These are phyloP conservation scores for Yponomeuta malinellus DNA, from an alignment of 2,888 invertebrate genomes.

Conservation along the genomic window DNA sequence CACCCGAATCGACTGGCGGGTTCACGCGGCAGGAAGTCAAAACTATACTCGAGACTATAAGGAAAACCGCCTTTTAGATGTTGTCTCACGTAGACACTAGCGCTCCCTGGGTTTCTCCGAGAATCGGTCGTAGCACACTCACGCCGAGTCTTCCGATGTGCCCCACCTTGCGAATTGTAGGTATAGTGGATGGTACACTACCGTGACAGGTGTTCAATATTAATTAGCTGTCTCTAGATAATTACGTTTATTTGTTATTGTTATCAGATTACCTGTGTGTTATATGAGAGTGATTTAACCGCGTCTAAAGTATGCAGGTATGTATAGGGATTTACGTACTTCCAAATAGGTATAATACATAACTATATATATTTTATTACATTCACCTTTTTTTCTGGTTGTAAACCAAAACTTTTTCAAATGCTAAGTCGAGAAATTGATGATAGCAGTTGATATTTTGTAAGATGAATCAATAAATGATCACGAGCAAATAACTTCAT, in stretches of 20 bases:
- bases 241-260: conserved; percentile 4
- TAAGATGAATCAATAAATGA: no score
- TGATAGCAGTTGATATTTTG: no score
- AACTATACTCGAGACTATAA: background rate
- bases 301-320: no score
- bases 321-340: no score
- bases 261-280: background rate
- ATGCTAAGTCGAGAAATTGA: no score
- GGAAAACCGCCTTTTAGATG: background rate
- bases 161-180: conserved; percentile 34
- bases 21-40: background rate
- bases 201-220: conserved; percentile 44
- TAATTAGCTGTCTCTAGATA: conserved; percentile 34
- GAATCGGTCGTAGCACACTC: background rate
- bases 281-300: background rate
- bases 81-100: background rate
- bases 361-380: no score
- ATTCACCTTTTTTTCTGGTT: no score
- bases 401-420: no score
- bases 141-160: conserved; percentile 15
- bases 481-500: no score
- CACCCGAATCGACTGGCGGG: background rate
- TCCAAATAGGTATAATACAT: no score
- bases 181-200: conserved; percentile 18
- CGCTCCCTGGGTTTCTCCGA: background rate